phyloP scores from a whole-genome alignment of 2,797 vertebrate genomes.

The Meda fulgida region DNA sequence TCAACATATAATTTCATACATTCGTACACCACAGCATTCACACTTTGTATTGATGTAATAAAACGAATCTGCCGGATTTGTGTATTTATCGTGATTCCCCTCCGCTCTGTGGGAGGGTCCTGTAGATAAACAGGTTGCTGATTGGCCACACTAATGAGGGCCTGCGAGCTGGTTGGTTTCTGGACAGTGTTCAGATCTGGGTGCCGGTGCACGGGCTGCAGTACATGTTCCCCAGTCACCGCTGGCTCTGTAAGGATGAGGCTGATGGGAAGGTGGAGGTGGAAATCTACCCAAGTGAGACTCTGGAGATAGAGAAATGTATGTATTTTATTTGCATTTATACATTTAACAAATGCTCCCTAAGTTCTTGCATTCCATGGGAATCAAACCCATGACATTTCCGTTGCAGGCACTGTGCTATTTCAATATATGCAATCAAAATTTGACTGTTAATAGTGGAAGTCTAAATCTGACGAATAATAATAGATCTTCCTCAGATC shows the following conservation, averaged over 20 bases:
- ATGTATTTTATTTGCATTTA: conserved; percentile 54
- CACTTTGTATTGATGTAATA: background rate
- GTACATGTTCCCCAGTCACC: conserved; percentile 96
- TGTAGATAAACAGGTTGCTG: conserved; percentile 87
- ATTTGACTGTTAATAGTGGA: background rate
- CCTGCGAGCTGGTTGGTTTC: conserved; percentile 90
- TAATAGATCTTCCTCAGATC: background rate
- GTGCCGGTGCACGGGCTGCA: conserved; percentile 90
- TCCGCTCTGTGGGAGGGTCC: conserved; percentile 11
- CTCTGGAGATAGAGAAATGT: conserved; percentile 90
- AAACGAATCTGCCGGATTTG: background rate
- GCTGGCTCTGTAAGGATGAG: conserved; percentile 95
- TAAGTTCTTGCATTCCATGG: background rate
- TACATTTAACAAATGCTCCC: background rate
- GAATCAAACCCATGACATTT: background rate
- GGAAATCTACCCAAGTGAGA: conserved; percentile 95
- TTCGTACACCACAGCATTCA: background rate
- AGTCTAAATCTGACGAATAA: too few relatives aligned
- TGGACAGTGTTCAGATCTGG: conserved; percentile 91
- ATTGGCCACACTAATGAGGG: conserved; percentile 94
- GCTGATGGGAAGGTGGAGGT: conserved; percentile 94
- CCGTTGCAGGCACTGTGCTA: background rate
- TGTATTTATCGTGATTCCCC: background rate
- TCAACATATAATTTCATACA: background rate
- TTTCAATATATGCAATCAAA: background rate